A percentile compares a stretch with the other conserved stretches of the same genome.
Evolutionary conservation across 2,888 invertebrate species (phyloP).

Genomic region (Lymantria monacha): DNA sequence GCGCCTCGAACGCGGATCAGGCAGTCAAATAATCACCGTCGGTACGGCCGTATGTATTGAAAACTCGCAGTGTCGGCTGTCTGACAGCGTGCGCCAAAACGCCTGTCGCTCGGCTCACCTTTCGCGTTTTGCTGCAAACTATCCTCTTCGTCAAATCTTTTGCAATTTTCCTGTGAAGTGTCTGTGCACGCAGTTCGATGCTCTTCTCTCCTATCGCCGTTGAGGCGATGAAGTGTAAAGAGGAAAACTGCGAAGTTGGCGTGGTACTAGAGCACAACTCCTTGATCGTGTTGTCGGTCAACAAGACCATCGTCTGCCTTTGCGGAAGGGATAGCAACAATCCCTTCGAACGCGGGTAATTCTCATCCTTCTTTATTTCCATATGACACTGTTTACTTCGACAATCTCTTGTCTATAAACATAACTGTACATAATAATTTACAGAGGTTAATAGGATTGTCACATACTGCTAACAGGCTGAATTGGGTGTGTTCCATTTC

Average conservation of each 20-base stretch:
- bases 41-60: conserved; percentile 65
- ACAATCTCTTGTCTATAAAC: conserved; percentile 36
- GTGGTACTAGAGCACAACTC: conserved; percentile 79
- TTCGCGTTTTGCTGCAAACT: conserved; percentile 53
- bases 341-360: conserved; percentile 80
- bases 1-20: conserved; percentile 54
- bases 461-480: not conserved
- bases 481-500: not conserved
- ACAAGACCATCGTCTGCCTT: conserved; percentile 80
- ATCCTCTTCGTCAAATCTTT: conserved; percentile 26
- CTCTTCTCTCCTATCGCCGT: conserved; percentile 80
- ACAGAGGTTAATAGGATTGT: not conserved
- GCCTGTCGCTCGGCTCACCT: conserved; percentile 57
- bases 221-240: conserved; percentile 82
- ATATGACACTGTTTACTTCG: conserved; percentile 45
- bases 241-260: conserved; percentile 81
- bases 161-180: conserved; percentile 54
- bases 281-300: conserved; percentile 75
- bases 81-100: conserved; percentile 73
- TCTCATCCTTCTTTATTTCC: conserved; percentile 50
- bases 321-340: conserved; percentile 75
- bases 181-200: conserved; percentile 72
- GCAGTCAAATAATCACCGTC: conserved; percentile 76
- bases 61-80: conserved; percentile 62
- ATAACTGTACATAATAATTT: conserved; percentile 20